Conservation (phyloP, 2,113 vertebrate genomes). For the Polypterus senegalus region DNA sequence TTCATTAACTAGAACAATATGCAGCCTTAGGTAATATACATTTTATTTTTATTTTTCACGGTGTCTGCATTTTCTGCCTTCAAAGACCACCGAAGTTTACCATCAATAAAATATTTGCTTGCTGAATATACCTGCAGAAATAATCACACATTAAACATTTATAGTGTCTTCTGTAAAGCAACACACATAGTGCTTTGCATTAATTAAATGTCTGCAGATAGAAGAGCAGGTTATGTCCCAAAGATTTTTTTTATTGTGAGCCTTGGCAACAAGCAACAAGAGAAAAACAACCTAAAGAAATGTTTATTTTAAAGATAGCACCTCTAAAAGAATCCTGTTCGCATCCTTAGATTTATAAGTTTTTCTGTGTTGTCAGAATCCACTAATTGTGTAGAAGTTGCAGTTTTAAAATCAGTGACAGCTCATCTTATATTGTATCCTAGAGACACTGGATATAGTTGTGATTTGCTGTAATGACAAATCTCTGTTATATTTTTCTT, state of each 20-base stretch:
- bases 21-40: not conserved
- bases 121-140: not conserved
- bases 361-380: too few species aligned
- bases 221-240: not conserved
- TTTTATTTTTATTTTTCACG: not conserved
- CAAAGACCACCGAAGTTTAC: not conserved
- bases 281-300: not conserved
- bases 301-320: constrained; percentile 22
- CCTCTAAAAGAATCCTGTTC: constrained; percentile 8
- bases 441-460: not conserved
- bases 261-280: not conserved
- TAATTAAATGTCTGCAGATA: not conserved
- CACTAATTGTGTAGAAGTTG: not conserved
- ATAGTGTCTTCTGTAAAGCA: not conserved
- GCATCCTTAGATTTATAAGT: not conserved
- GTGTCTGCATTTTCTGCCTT: not conserved
- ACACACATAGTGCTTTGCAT: not conserved
- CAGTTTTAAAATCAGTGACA: not conserved
- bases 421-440: not conserved
- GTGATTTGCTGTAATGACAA: too few species aligned
- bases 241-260: not conserved
- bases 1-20: not conserved
- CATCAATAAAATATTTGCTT: not conserved
- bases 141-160: not conserved
- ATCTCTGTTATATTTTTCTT: too few species aligned